Conservation (phyloP, 2,888 invertebrate genomes). For the Drosophila conformis region DNA sequence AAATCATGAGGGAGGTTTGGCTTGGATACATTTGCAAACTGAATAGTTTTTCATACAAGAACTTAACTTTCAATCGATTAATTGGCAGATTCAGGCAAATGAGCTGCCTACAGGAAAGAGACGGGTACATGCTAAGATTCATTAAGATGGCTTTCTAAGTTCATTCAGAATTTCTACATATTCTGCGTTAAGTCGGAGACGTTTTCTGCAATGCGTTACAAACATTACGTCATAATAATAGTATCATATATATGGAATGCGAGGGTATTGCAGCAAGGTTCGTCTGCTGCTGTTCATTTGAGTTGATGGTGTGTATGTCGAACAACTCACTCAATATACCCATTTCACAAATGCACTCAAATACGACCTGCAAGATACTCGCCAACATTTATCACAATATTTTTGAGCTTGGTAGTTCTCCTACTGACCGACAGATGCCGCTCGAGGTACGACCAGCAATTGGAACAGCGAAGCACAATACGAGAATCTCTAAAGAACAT, state of each 20-base stretch:
- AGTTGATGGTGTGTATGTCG: constrained; percentile 45
- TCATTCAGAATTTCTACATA: neutral
- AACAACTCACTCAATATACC: constrained; percentile 48
- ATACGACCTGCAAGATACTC: constrained; percentile 20
- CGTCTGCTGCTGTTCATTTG: constrained; percentile 25
- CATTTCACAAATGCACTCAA: constrained; percentile 35
- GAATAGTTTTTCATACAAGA: neutral
- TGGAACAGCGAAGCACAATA: constrained; percentile 21
- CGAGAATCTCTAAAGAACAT: constrained; percentile 17
- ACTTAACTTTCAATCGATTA: neutral
- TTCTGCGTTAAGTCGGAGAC: neutral
- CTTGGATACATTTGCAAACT: neutral
- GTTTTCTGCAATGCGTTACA: neutral
- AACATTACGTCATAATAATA: neutral
- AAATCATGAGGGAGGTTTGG: neutral
- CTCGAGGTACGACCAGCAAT: constrained; percentile 14
- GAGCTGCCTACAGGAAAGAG: neutral
- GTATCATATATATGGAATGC: neutral
- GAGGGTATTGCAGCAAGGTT: neutral
- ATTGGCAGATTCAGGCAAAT: neutral
- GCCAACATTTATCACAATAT: neutral
- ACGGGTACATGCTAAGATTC: neutral
- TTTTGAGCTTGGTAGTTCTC: neutral
- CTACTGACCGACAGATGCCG: constrained; percentile 39
- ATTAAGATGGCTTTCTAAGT: neutral